A percentile compares a stretch with the other conserved stretches of the same genome.
Evolutionary conservation across 2,113 vertebrate species (phyloP).

Genomic region (Tachysurus vachellii): DNA sequence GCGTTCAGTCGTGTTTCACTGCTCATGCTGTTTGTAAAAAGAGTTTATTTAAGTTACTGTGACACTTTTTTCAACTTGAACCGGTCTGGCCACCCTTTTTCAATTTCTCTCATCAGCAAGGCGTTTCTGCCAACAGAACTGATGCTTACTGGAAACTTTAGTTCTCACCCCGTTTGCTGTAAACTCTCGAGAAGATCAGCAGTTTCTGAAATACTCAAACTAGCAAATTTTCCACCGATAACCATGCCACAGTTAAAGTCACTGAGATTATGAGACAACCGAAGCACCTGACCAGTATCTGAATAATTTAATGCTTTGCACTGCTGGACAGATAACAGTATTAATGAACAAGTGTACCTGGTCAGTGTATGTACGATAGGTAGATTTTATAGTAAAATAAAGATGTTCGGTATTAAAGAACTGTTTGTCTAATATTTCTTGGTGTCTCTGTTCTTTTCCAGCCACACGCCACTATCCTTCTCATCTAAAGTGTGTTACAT

Average conservation of each 20-base stretch:
- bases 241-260: neutral
- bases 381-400: neutral
- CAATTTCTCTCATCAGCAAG: neutral
- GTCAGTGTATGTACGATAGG: neutral
- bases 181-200: neutral
- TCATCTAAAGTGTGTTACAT: conserved; percentile 99
- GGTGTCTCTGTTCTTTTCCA: conserved; percentile 69
- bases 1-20: neutral
- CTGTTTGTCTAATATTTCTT: neutral
- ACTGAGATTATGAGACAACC: neutral
- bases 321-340: neutral
- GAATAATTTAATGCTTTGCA: neutral
- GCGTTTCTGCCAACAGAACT: neutral
- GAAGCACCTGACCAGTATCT: neutral
- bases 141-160: neutral
- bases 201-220: neutral
- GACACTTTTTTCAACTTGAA: neutral
- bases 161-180: neutral
- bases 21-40: neutral
- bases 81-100: neutral
- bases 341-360: neutral
- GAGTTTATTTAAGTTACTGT: neutral
- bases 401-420: neutral
- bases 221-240: neutral
- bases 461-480: conserved; percentile 89